Base-by-base conservation (phyloP, 2,113 vertebrate species). In the Lasiurus borealis region DNA sequence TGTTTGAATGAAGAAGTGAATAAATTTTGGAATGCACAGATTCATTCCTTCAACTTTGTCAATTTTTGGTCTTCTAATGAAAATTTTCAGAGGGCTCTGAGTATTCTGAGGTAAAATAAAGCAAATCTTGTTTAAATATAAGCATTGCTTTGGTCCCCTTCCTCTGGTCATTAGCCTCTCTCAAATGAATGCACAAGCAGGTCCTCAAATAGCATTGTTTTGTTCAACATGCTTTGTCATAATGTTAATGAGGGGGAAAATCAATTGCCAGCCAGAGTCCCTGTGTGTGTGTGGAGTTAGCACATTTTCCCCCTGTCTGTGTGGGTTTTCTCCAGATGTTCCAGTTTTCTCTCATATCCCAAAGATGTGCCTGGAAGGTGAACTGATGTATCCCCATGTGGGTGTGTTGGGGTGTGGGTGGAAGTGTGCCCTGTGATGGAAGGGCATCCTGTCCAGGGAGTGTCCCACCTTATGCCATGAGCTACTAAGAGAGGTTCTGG, bases 121-220 rank as follows among this genome's bases (percentile, higher is more conserved):
- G n/a, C 69, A 92, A 96, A 94, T 31, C 27, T 97, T 89, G 90
- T 16, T 87, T 97, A 97, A 93, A 90, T 88, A 85, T 68, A 87
- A 97, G 87, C 8, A 12, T 54, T 78, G 34, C 52, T 85, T 16
- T 94, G 75, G 48, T 76, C 68, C 8, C 81, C 85, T 84, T 91
- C 40, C 75, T 91, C 31, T 31, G 31, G n/a, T 85, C 84, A 18
- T 62, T 66, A 81, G 25, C 12, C 23, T 18, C 71, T 68, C 52
- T 62, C 46, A 54, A 71, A 46, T 52, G 7, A 71, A 25, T 29
- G 9, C 9, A 11, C 13, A 31, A 31, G 13, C 80, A 44, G 80
- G 8, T 44, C 57, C 36, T 44, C 54, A 62, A 44, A 44, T 82
- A 29, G 59, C 9, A 4, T 59, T 15, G 13, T 44, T 82, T 19